A percentile compares a stretch with the other conserved stretches of the same genome.
These are phyloP conservation scores for Drosophila leonis DNA, from an alignment of 2,888 invertebrate genomes.

Conservation along the genomic window DNA sequence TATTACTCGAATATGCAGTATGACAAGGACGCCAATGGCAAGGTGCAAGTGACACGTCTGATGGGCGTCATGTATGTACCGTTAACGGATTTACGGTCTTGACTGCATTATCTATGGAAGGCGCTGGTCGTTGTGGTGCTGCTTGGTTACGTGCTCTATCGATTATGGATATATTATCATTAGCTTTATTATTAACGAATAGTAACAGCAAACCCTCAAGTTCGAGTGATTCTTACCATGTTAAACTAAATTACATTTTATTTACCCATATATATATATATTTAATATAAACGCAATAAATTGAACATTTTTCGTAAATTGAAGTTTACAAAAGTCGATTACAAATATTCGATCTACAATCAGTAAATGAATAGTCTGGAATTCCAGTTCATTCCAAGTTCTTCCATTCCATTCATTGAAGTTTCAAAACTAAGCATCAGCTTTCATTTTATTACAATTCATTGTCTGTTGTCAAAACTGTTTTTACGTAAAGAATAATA, in stretches of 20 bases:
- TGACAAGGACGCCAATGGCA: constrained; percentile 94
- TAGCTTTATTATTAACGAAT: constrained; percentile 21
- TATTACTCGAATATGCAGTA: constrained; percentile 86
- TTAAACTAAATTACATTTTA: constrained; percentile 15
- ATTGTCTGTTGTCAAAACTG: background rate
- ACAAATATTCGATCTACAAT: background rate
- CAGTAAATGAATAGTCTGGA: background rate
- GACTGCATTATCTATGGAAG: constrained; percentile 76
- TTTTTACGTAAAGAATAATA: background rate
- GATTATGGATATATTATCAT: constrained; percentile 58
- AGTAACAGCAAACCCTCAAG: constrained; percentile 5
- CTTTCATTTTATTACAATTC: too few species aligned
- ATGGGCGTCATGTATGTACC: constrained; percentile 99
- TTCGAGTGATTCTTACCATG: constrained; percentile 26
- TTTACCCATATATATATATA: constrained; percentile 8
- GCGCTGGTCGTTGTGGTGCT: constrained; percentile 61
- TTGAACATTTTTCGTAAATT: background rate
- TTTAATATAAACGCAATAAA: constrained; percentile 16
- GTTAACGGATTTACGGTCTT: constrained; percentile 91
- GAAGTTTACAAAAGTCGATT: background rate
- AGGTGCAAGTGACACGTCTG: constrained; percentile 90
- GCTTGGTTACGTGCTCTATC: constrained; percentile 65
- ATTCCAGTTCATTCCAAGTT: background rate
- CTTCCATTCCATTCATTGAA: background rate
- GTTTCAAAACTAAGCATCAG: too few species aligned